Percentiles rank a stretch among this genome's conserved stretches.
Conservation (phyloP, 2,888 invertebrate genomes). For the Galerucella calmariensis region DNA sequence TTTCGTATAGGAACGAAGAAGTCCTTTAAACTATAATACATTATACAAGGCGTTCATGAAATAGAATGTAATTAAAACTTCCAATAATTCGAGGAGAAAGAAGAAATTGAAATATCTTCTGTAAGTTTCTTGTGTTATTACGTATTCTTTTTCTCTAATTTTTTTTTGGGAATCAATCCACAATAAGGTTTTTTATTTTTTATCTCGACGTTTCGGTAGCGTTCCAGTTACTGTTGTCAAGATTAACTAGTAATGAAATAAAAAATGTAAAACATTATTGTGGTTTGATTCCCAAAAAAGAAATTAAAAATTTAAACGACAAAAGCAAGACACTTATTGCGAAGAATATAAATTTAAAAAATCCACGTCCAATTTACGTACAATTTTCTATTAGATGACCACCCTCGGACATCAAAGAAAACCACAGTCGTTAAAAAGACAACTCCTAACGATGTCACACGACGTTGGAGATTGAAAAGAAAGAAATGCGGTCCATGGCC, state of each 20-base stretch:
- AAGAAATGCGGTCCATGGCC: background rate
- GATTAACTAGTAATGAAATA: too few relatives aligned
- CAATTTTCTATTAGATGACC: constrained; percentile 37
- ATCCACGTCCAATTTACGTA: constrained; percentile 19
- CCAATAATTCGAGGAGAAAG: background rate
- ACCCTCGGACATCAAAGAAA: constrained; percentile 45
- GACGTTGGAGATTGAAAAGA: constrained; percentile 15
- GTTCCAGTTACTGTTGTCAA: too few relatives aligned
- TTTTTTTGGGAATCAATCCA: too few relatives aligned
- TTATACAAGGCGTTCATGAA: background rate
- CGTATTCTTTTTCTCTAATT: too few relatives aligned
- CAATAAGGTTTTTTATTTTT: too few relatives aligned
- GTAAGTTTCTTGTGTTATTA: too few relatives aligned
- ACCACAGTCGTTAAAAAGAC: constrained; percentile 35
- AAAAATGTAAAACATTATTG: too few relatives aligned
- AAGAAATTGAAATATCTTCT: too few relatives aligned
- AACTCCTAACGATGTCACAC: constrained; percentile 43
- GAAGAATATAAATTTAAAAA: background rate
- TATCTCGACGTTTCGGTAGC: too few relatives aligned
- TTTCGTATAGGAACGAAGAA: background rate
- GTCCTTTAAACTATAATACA: background rate
- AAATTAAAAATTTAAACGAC: background rate
- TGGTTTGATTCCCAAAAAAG: too few relatives aligned
- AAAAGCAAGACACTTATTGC: too few relatives aligned
- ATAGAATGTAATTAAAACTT: background rate